Base-by-base conservation (phyloP, 2,888 invertebrate genomes). In the Diogma glabrata region DNA sequence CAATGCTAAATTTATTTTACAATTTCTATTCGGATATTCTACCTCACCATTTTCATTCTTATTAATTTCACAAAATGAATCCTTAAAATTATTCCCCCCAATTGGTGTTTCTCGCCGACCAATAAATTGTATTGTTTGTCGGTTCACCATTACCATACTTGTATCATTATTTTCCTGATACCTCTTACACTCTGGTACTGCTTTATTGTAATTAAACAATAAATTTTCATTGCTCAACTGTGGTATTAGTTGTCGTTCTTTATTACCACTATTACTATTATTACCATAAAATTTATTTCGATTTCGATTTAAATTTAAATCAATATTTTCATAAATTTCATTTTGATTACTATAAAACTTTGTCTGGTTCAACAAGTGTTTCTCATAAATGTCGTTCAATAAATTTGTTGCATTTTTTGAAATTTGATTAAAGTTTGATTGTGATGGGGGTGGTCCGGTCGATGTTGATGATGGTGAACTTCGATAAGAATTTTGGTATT, bases 361-460 rank as follows among this genome's bases (percentile, higher is more conserved):
- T 26, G 64, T 65, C 47, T 65, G 64, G 53, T 54, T 65, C 60
- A 65, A 60, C 61, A 65, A 61, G 61, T 65, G 63, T 55, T 64
- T 63, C 54, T 64, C 63, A 57, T 65, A 65, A 54, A 65, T 65
- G 56, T 63, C 64, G 49, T 63, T 60, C 59, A 64, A 58, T 55
- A 62, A 58, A 61, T 63, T 62, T 55, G 64, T 61, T 51, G 64
- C 60, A 54, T 62, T 63, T 61, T 63, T 64, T 14, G 64, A 63
- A 59, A 63, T 64, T 60, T 64, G 64, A 64, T 64, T 64, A 60
- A 63, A 64, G 59, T 62, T 59, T 54, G n/a, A n/a, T n/a, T n/a
- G n/a, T n/a, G n/a, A n/a, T n/a, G n/a, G n/a, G n/a, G n/a, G n/a
- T n/a, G n/a, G n/a, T n/a, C n/a, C n/a, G n/a, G n/a, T n/a, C n/a